Conservation (phyloP, 2,113 vertebrate genomes). For the Tauraco erythrolophus region DNA sequence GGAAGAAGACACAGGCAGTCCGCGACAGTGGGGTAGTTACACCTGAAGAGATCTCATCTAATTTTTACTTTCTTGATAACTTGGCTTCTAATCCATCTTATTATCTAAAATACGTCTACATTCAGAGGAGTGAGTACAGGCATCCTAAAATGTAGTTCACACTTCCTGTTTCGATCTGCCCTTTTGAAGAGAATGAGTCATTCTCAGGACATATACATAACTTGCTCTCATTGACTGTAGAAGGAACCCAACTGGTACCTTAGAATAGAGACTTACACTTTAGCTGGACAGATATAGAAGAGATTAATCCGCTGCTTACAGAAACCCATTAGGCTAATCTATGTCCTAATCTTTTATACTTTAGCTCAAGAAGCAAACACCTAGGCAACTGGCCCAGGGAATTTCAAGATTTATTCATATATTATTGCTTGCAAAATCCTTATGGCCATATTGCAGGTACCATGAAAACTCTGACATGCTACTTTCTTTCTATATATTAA, state of each 20-base stretch:
- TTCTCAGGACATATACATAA: neutral
- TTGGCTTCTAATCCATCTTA: neutral
- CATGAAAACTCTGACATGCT: neutral
- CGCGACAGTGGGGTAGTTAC: no score
- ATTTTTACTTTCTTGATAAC: neutral
- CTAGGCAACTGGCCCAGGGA: neutral
- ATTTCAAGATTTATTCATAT: neutral
- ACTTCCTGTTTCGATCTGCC: neutral
- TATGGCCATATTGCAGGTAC: neutral
- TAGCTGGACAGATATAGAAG: neutral
- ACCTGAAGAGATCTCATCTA: neutral
- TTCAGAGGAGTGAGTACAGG: neutral
- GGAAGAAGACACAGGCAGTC: no score
- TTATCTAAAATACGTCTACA: neutral
- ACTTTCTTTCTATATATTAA: neutral
- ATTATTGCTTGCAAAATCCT: neutral
- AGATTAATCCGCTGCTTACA: neutral
- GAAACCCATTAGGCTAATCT: neutral
- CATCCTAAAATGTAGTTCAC: neutral
- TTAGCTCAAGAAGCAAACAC: neutral
- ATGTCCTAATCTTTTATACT: neutral
- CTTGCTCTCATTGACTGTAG: neutral
- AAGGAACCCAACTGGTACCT: neutral
- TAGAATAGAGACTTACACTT: neutral
- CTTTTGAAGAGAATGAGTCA: neutral